These are phyloP conservation scores for Illadopsis cleaveri DNA, from an alignment of 2,113 vertebrate genomes.

Conservation along the genomic window DNA sequence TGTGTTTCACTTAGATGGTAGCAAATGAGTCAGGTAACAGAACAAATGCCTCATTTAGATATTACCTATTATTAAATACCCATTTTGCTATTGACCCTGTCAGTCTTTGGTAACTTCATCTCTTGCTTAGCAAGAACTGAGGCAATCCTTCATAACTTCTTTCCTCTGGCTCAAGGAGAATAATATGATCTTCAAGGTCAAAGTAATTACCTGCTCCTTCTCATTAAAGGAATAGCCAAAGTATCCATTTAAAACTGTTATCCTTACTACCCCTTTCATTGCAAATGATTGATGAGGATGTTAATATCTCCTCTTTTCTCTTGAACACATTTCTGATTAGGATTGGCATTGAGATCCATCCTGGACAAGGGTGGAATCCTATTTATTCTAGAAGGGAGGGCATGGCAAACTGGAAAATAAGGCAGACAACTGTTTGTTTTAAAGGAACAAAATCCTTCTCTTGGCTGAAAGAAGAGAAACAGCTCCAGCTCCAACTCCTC, in stretches of 20 bases:
- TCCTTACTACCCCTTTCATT: not conserved
- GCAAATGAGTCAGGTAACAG: not conserved
- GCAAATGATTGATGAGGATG: slow-evolving; percentile 1
- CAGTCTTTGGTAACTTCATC: not conserved
- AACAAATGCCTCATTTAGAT: not conserved
- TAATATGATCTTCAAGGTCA: slow-evolving; percentile 11
- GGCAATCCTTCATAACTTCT: not conserved
- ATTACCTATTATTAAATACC: not conserved
- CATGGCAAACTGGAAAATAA: not conserved
- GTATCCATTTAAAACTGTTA: not conserved
- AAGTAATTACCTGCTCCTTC: not conserved
- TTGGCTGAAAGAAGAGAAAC: not conserved
- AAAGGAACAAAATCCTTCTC: not conserved
- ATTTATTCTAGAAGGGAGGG: not conserved
- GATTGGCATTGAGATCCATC: fast-evolving
- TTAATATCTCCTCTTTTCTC: not conserved
- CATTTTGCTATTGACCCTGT: not conserved
- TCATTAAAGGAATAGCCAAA: slow-evolving; percentile 27
- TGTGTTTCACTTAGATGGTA: not conserved
- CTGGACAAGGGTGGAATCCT: not conserved
- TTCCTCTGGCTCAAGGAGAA: not conserved
- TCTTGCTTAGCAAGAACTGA: not conserved
- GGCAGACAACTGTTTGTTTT: not conserved
- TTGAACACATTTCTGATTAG: not conserved
- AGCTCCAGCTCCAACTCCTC: not conserved